These are phyloP conservation scores for Agrotis clavis DNA, from an alignment of 2,888 invertebrate genomes.

Conservation along the genomic window DNA sequence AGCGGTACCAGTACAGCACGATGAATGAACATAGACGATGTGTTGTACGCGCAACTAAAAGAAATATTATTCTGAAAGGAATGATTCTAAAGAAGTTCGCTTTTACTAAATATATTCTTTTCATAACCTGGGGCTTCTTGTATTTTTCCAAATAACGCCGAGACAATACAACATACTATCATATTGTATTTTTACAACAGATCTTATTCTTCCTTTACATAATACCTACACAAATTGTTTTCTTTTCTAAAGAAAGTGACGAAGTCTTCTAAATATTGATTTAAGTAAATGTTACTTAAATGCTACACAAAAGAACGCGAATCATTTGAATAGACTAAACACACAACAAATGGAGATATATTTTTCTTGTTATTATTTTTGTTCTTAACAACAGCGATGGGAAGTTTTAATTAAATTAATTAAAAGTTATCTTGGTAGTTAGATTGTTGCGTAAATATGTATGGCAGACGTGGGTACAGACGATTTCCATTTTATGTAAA, in stretches of 20 bases:
- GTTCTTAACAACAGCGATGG: conserved; percentile 47
- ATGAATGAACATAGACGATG: too few species aligned
- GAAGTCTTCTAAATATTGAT: conserved; percentile 44
- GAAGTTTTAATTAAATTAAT: conserved; percentile 71
- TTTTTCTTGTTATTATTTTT: conserved; percentile 52
- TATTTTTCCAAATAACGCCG: neutral
- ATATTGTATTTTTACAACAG: neutral
- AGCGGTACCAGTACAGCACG: too few species aligned
- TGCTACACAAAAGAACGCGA: conserved; percentile 30
- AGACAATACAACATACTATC: neutral
- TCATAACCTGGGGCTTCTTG: too few species aligned
- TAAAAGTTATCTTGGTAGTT: conserved; percentile 64
- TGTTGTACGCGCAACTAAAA: too few species aligned
- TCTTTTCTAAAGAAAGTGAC: conserved; percentile 15
- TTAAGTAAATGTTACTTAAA: conserved; percentile 37
- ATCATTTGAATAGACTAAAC: conserved; percentile 50
- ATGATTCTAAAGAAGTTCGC: too few species aligned
- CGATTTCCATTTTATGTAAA: conserved; percentile 53
- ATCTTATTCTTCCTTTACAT: conserved; percentile 4
- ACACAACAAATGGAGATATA: conserved; percentile 38
- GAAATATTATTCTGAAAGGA: too few species aligned
- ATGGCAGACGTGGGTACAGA: conserved; percentile 15
- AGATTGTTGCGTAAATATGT: conserved; percentile 49
- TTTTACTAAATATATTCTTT: too few species aligned
- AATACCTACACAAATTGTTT: conserved; percentile 19